phyloP scores from a whole-genome alignment of 2,113 vertebrate species.

The Chroicocephalus ridibundus region DNA sequence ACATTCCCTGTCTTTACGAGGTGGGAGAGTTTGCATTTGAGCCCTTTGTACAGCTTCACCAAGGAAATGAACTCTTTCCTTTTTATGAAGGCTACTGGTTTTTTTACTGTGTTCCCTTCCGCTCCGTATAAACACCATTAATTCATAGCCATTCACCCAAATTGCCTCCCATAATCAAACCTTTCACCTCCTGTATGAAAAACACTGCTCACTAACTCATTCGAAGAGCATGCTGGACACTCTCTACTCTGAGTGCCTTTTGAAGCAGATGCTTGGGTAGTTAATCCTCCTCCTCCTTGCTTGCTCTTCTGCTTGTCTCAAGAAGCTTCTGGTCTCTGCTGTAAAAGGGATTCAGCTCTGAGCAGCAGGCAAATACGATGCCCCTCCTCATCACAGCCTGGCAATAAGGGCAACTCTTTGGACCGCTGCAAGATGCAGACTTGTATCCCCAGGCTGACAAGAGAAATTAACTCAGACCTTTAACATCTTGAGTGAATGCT shows the following conservation, averaged over 20 bases:
- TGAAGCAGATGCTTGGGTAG: not conserved
- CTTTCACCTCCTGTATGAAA: not conserved
- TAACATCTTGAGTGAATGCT: not conserved
- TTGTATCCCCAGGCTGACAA: not conserved
- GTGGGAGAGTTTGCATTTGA: not conserved
- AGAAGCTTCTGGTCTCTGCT: not conserved
- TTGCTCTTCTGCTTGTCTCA: not conserved
- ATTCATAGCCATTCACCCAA: not conserved
- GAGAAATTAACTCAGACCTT: not conserved
- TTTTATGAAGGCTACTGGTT: not conserved
- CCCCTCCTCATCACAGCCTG: not conserved
- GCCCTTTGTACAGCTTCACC: not conserved
- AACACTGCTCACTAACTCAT: not conserved
- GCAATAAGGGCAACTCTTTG: not conserved
- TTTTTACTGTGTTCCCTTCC: not conserved
- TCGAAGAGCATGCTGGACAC: not conserved
- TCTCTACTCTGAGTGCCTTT: not conserved
- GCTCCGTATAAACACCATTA: not conserved
- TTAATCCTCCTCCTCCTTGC: not conserved
- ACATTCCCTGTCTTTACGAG: not conserved
- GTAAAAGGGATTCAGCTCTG: not conserved
- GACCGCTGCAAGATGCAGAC: fast-evolving
- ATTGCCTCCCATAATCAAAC: not conserved
- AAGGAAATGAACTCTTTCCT: not conserved
- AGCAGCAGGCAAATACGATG: not conserved